A percentile compares a stretch with the other conserved stretches of the same genome.
Evolutionary conservation across 2,113 vertebrate genomes (phyloP).

Genomic region (Motacilla alba): DNA sequence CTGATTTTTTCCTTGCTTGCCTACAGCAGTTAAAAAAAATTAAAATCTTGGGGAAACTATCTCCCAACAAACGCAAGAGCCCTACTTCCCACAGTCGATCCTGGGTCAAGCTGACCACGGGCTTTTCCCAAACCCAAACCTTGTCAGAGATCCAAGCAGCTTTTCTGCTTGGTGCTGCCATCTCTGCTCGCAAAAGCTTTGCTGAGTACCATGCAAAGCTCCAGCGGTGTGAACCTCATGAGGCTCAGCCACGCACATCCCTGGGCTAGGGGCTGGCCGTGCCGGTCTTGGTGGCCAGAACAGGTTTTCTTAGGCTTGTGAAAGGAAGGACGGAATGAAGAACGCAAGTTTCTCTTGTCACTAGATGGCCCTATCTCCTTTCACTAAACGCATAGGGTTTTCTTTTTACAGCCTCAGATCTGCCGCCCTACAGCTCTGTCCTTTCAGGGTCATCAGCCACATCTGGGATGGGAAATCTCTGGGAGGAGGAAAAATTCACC

Average conservation of each 20-base stretch:
- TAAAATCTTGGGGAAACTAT: neutral
- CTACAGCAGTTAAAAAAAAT: neutral
- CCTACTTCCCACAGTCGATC: fast-evolving
- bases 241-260: neutral
- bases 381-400: neutral
- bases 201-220: neutral
- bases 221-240: fast-evolving
- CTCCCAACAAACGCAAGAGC: neutral
- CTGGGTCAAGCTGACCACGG: neutral
- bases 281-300: neutral
- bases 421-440: neutral
- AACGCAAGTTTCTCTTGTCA: constrained; percentile 24
- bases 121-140: neutral
- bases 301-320: neutral
- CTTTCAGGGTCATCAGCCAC: neutral
- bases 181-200: neutral
- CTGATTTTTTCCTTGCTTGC: neutral
- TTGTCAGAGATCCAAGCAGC: neutral
- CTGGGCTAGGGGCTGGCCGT: neutral
- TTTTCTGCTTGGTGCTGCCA: neutral
- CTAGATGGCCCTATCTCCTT: constrained; percentile 70
- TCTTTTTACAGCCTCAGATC: neutral
- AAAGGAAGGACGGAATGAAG: neutral
- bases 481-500: neutral
- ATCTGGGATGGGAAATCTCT: neutral